Evolutionary conservation across 2,797 vertebrate genomes (phyloP).

Genomic region (Epinephelus malabaricus): DNA sequence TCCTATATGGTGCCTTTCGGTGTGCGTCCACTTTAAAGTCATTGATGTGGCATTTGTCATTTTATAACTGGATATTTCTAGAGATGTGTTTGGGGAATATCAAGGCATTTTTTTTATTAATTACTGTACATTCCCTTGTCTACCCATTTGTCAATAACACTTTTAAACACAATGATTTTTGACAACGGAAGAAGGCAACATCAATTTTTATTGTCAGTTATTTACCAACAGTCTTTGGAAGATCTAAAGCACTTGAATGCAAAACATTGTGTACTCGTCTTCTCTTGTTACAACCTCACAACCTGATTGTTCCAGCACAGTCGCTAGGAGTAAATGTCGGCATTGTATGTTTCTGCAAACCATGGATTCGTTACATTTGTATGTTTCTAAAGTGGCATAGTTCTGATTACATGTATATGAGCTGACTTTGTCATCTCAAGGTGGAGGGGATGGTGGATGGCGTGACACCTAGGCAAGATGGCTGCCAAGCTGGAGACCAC

Average conservation of each 20-base stretch:
- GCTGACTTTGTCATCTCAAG: too few species aligned
- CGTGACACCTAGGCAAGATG: too few species aligned
- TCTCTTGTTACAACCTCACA: too few species aligned
- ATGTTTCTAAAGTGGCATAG: too few species aligned
- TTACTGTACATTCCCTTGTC: not conserved
- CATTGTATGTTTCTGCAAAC: too few species aligned
- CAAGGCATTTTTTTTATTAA: not conserved
- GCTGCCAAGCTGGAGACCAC: too few species aligned
- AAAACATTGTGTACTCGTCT: not conserved
- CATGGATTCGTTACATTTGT: too few species aligned
- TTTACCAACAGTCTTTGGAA: not conserved
- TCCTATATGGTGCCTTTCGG: conserved; percentile 23
- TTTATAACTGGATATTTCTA: not conserved
- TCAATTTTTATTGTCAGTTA: not conserved
- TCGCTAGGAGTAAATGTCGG: too few species aligned
- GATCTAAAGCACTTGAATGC: not conserved
- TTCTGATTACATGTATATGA: too few species aligned
- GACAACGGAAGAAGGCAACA: not conserved
- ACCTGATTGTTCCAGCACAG: too few species aligned
- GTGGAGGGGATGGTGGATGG: too few species aligned
- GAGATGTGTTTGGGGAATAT: not conserved
- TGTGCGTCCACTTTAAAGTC: not conserved
- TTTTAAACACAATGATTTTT: not conserved
- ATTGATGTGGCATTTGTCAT: not conserved
- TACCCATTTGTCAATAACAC: too few species aligned